Evolutionary conservation across 2,797 vertebrate species (phyloP), one percentile per base, ranked within the genome.

Genomic region (Ctenopoma multispine): DNA sequence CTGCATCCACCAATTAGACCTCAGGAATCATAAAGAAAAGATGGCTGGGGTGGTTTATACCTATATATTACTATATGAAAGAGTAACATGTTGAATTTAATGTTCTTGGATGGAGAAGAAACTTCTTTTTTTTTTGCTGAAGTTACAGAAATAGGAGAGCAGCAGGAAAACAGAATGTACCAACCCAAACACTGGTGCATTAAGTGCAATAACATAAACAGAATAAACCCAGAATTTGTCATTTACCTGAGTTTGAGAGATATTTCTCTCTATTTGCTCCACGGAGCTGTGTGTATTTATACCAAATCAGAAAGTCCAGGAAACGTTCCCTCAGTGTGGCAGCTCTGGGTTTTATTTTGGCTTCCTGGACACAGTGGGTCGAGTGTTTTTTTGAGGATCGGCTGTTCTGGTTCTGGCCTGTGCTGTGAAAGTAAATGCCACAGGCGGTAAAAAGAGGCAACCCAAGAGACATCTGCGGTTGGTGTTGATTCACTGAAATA

Each of bases 401-500:
- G 54, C 49, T 68, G 72, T 78, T 38, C 74, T 77, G 78, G 74
- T 82, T 87, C 69, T 73, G 72, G 80, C 56, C 74, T 56, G 63
- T 29, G 64, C 68, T 83, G 71, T 73, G 77, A 84, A 75, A 85
- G 81, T 72, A 71, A 75, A 88, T 46, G 72, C 87, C 85, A 78
- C 77, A 81, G 79, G 71, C 46, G 27, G 57, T 87, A 86, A 90
- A 91, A 81, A 85, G 82, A 89, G 87, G 88, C 81, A 89, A 57
- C 82, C 83, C 77, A 56, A 59, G 82, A 84, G 89, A 90, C 74
- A 68, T 67, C 57, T 60, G 85, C 63, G 89, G 84, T 83, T 75
- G 80, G 79, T 81, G 82, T 76, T 65, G 40, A 38, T 58, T 36
- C 44, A 69, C 41, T 46, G 58, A 20, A 44, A 36, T 27, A 46